Base-by-base conservation (phyloP, 2,888 invertebrate genomes). In the Drosophila antonietae region DNA sequence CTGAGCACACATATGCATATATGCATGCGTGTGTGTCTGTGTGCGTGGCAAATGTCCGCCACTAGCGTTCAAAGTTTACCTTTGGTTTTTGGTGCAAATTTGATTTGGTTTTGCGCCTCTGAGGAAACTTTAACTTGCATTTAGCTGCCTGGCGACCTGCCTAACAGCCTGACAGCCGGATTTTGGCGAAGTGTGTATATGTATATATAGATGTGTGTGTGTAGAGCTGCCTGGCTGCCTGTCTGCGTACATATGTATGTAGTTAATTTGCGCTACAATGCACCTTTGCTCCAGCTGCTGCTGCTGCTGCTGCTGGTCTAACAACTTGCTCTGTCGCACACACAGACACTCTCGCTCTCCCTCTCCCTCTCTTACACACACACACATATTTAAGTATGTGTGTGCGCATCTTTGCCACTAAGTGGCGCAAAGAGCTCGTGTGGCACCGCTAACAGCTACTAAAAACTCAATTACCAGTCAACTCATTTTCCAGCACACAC, bases 51-150 rank as follows among this genome's bases (percentile, higher is more conserved):
- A 77, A 67, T 78, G 78, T 65, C 73, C 78, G 79, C 77, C 72
- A 67, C 68, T 60, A 67, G 71, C 80, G 80, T 73, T 78, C 83
- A 85, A 86, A 86, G 88, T 85, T 88, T 83, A 83, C 88, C 83
- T 85, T 86, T 81, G 88, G 83, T 83, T 85, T 85, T 85, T 83
- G 83, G 83, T 77, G 83, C 83, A 86, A 85, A 86, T 86, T 88
- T 86, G 88, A 88, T 88, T 88, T 83, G 84, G 78, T 67, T 79
- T 67, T 79, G 66, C 71, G 69, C 69, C 68, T 68, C 52, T 53
- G 65, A 65, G 68, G 73, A 47, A 81, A 83, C 79, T 85, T 88
- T 85, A 78, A 76, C 73, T 85, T 66, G 73, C 68, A 75, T 80
- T 67, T 73, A 64, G 73, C 66, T 58, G 61, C 67, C 69, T 65